phyloP scores from a whole-genome alignment of 2,888 invertebrate genomes.

The Habroteleia sp. region DNA sequence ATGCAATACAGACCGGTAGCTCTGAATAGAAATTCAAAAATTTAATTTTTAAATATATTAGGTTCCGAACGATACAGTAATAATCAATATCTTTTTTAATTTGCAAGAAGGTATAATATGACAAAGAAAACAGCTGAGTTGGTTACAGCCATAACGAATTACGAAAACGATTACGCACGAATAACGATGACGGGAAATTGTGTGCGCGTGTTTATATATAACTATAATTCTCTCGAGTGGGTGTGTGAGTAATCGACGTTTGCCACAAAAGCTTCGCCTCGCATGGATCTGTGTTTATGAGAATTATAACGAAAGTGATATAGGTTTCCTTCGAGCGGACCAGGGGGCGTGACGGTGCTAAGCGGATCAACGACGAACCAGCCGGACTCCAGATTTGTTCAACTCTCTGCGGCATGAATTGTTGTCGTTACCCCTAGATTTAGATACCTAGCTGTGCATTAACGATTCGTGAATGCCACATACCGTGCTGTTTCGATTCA shows the following conservation, averaged over 20 bases:
- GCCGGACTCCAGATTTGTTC: conserved; percentile 64
- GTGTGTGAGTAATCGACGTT: conserved; percentile 79
- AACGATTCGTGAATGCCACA: conserved; percentile 80
- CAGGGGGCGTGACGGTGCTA: conserved; percentile 36
- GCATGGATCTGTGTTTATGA: conserved; percentile 80
- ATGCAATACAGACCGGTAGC: background rate
- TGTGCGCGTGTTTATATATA: conserved; percentile 67
- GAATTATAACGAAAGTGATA: conserved; percentile 68
- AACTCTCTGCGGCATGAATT: conserved; percentile 79
- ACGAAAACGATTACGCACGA: conserved; percentile 18
- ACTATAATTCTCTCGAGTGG: conserved; percentile 71
- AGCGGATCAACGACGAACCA: conserved; percentile 61
- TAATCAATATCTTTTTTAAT: conserved; percentile 4
- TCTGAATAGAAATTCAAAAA: conserved; percentile 25
- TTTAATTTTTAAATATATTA: background rate
- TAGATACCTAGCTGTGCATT: conserved; percentile 80
- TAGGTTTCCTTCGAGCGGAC: conserved; percentile 57
- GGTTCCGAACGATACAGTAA: background rate
- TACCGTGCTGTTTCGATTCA: conserved; percentile 69
- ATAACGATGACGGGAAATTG: conserved; percentile 66
- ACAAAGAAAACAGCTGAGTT: conserved; percentile 33
- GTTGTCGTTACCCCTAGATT: conserved; percentile 80
- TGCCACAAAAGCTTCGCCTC: conserved; percentile 81
- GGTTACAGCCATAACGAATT: conserved; percentile 51
- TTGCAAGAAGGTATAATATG: conserved; percentile 8